phyloP scores from a whole-genome alignment of 2,888 invertebrate genomes.

The Phragmatobia fuliginosa region DNA sequence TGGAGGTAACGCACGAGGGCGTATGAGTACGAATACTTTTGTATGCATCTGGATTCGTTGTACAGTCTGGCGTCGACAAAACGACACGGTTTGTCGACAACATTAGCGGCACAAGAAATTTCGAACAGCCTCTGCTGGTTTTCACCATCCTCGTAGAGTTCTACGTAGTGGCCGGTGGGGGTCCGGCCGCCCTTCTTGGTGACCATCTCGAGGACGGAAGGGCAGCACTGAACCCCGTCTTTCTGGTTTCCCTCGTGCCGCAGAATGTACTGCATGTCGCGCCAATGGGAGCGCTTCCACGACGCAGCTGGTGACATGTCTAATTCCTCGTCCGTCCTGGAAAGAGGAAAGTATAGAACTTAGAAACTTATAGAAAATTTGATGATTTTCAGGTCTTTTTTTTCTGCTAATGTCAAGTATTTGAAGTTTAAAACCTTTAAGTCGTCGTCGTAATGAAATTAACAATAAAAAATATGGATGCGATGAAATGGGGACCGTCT shows the following conservation, averaged over 20 bases:
- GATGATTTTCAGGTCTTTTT: not conserved
- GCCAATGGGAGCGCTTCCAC: constrained; percentile 87
- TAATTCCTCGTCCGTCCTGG: constrained; percentile 78
- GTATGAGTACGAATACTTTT: constrained; percentile 94
- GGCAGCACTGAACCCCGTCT: constrained; percentile 91
- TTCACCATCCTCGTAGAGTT: constrained; percentile 91
- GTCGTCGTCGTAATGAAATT: too few relatives aligned
- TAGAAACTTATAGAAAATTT: not conserved
- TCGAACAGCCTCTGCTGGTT: constrained; percentile 92
- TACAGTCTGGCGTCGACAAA: constrained; percentile 90
- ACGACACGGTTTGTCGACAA: constrained; percentile 90
- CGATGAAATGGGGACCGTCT: too few relatives aligned
- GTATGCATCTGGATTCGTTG: constrained; percentile 92
- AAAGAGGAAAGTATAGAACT: constrained; percentile 30
- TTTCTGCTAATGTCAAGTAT: too few relatives aligned
- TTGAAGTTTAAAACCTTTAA: too few relatives aligned
- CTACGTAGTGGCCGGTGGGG: constrained; percentile 90
- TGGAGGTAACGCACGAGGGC: constrained; percentile 90
- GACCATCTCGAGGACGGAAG: constrained; percentile 91
- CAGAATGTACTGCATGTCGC: constrained; percentile 89
- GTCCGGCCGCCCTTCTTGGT: constrained; percentile 92
- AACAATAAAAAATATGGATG: too few relatives aligned
- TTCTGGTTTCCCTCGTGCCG: constrained; percentile 77
- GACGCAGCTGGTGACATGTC: constrained; percentile 76
- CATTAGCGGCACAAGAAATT: constrained; percentile 90